Conservation (phyloP, 2,888 invertebrate genomes). For the Chalcis sispes region DNA sequence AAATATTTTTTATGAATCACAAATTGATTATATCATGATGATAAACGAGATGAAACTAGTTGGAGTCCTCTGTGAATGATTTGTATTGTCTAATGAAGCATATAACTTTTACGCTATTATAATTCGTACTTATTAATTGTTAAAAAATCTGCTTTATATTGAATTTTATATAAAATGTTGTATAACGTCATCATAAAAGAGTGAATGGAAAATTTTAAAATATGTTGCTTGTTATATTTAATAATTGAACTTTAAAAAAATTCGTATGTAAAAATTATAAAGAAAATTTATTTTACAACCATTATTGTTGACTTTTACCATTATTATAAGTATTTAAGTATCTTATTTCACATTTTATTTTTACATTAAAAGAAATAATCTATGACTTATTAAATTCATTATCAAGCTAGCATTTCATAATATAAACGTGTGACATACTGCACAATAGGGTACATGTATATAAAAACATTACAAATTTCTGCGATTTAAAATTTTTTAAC, state of each 20-base stretch:
- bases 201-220: slow-evolving; percentile 11
- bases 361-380: not conserved
- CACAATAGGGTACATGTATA: slow-evolving; percentile 47
- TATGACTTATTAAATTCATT: slow-evolving; percentile 34
- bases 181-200: slow-evolving; percentile 3
- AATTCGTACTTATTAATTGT: slow-evolving; percentile 45
- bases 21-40: slow-evolving; percentile 36
- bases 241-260: not conserved
- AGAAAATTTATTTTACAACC: too few relatives aligned
- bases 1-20: slow-evolving; percentile 53
- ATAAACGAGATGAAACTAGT: slow-evolving; percentile 28
- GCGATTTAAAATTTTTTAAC: slow-evolving; percentile 64
- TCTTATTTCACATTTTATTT: slow-evolving; percentile 17
- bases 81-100: slow-evolving; percentile 33
- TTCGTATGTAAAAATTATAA: not conserved
- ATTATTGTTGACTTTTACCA: not conserved
- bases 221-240: slow-evolving; percentile 16
- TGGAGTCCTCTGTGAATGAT: slow-evolving; percentile 39
- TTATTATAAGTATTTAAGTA: not conserved
- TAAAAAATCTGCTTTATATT: slow-evolving; percentile 43
- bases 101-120: slow-evolving; percentile 34
- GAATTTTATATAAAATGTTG: slow-evolving; percentile 27
- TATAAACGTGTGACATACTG: slow-evolving; percentile 42
- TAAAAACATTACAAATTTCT: slow-evolving; percentile 48
- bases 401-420: slow-evolving; percentile 30